These are phyloP conservation scores for Bhutanitis thaidina DNA, from an alignment of 2,888 invertebrate species.

Conservation along the genomic window DNA sequence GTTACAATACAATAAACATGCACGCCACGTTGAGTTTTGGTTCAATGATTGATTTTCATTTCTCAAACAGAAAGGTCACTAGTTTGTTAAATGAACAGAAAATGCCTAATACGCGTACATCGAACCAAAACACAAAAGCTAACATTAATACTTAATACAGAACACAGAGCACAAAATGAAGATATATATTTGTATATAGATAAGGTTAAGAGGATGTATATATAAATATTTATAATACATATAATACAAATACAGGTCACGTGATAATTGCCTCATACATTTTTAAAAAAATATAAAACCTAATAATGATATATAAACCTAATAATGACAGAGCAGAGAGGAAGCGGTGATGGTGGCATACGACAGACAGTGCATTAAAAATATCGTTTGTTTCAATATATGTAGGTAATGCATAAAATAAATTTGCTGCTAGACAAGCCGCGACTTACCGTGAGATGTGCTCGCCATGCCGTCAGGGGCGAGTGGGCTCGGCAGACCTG, in stretches of 20 bases:
- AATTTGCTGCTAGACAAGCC: constrained; percentile 75
- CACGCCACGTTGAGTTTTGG: constrained; percentile 76
- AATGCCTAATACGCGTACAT: constrained; percentile 49
- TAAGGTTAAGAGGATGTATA: constrained; percentile 62
- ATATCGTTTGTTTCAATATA: constrained; percentile 78
- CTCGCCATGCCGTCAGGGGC: constrained; percentile 87
- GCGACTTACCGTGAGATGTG: constrained; percentile 91
- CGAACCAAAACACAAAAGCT: constrained; percentile 78
- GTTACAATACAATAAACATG: constrained; percentile 74
- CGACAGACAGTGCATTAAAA: constrained; percentile 81
- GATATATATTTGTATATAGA: constrained; percentile 43
- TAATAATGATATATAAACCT: constrained; percentile 75
- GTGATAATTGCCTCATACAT: constrained; percentile 79
- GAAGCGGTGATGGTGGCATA: constrained; percentile 81
- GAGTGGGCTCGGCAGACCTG: constrained; percentile 82
- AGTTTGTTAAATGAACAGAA: constrained; percentile 36
- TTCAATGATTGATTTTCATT: constrained; percentile 60
- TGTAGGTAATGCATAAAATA: constrained; percentile 78
- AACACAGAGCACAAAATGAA: constrained; percentile 78
- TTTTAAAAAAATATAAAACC: constrained; percentile 67
- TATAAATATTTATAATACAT: constrained; percentile 53
- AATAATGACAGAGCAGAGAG: constrained; percentile 81
- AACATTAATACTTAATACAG: constrained; percentile 74
- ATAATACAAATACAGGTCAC: constrained; percentile 64
- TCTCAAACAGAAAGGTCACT: constrained; percentile 38